These are phyloP conservation scores for Sciurus niger DNA, from an alignment of 2,113 vertebrate species.

Conservation along the genomic window DNA sequence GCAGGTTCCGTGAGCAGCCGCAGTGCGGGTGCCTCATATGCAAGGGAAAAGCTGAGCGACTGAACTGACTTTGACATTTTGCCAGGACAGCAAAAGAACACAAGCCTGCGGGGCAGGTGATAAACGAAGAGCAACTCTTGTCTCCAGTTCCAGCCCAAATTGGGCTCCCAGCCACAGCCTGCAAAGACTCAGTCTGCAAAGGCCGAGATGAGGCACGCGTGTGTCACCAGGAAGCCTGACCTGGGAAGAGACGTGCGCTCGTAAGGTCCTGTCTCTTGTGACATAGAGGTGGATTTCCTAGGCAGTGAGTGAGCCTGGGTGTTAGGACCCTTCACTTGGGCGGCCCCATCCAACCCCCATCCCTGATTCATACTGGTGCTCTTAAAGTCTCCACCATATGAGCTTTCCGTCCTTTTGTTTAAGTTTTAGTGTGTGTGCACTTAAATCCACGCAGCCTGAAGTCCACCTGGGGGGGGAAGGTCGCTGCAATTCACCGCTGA, in stretches of 20 bases:
- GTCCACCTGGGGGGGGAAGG: neutral
- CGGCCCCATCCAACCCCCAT: accelerated
- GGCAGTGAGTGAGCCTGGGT: accelerated
- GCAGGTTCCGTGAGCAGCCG: neutral
- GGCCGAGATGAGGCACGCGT: accelerated
- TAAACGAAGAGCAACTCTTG: accelerated
- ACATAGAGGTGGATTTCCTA: neutral
- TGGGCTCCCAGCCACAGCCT: neutral
- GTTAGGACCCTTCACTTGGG: accelerated
- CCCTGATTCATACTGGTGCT: accelerated
- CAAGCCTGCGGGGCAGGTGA: accelerated
- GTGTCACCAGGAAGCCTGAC: neutral
- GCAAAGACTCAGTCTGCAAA: neutral
- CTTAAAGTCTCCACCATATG: neutral
- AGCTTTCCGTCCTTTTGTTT: neutral
- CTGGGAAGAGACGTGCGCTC: accelerated
- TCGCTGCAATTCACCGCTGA: neutral
- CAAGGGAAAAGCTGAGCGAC: neutral
- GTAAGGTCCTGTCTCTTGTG: neutral
- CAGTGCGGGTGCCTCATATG: accelerated
- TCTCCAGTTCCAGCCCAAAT: neutral
- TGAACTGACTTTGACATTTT: accelerated
- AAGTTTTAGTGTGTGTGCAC: too few relatives aligned
- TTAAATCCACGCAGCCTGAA: neutral
- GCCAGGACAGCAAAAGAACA: neutral